Percentiles rank a stretch among this genome's conserved stretches.
Evolutionary conservation across 2,888 invertebrate genomes (phyloP).

Genomic region (Sepioteuthis lessoniana): DNA sequence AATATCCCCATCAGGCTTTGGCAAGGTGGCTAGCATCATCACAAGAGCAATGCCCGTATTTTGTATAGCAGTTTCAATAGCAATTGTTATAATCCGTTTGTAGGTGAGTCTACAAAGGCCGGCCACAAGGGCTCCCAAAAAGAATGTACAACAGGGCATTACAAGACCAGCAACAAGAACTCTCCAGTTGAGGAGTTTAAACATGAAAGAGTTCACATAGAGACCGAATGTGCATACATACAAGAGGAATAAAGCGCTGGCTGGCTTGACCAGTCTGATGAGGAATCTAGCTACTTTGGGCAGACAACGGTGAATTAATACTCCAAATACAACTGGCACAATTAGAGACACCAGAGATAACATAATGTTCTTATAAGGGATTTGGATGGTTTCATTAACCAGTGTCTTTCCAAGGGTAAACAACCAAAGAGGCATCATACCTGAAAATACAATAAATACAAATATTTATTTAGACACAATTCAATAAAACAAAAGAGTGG

Average conservation of each 20-base stretch:
- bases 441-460: constrained; percentile 63
- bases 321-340: constrained; percentile 76
- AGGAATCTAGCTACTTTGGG: constrained; percentile 71
- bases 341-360: constrained; percentile 75
- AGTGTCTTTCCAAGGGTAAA: constrained; percentile 74
- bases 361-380: constrained; percentile 76
- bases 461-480: background rate
- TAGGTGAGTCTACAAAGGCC: constrained; percentile 70
- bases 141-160: constrained; percentile 76
- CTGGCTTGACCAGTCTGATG: constrained; percentile 73
- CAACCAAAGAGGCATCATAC: constrained; percentile 78
- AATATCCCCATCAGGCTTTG: constrained; percentile 75
- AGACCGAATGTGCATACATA: constrained; percentile 76
- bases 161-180: constrained; percentile 73
- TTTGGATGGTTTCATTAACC: constrained; percentile 64
- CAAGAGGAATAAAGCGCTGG: constrained; percentile 75
- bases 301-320: constrained; percentile 73
- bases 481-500: background rate
- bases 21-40: constrained; percentile 69
- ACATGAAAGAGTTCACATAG: constrained; percentile 76
- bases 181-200: constrained; percentile 72
- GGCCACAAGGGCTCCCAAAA: constrained; percentile 74
- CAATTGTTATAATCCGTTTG: constrained; percentile 81
- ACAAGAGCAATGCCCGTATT: constrained; percentile 82
- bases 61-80: constrained; percentile 89